A percentile compares a stretch with the other conserved stretches of the same genome.
These are phyloP conservation scores for Enteromius unitaeniatus DNA, from an alignment of 2,797 vertebrate genomes.

Conservation along the genomic window DNA sequence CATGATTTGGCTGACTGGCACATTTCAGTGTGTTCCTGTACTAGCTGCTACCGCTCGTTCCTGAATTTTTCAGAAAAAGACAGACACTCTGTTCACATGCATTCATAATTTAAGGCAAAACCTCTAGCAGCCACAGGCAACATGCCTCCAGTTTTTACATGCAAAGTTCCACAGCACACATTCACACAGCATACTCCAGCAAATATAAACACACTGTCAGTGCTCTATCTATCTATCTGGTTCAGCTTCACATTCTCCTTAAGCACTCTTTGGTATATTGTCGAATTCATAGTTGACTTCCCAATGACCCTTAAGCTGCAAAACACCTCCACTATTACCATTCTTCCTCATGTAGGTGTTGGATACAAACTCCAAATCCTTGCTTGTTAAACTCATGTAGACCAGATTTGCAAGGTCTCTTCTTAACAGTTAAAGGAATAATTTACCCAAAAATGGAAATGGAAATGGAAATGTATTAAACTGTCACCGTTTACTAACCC, in stretches of 20 bases:
- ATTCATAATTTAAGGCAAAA: conserved; percentile 59
- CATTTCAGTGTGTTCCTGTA: conserved; percentile 24
- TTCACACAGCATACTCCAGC: conserved; percentile 24
- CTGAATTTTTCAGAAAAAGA: conserved; percentile 40
- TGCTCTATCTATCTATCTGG: background rate
- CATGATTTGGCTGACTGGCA: background rate
- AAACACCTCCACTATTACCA: background rate
- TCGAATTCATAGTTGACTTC: background rate
- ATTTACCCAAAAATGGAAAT: no score
- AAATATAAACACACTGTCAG: conserved; percentile 5
- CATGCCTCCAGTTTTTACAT: conserved; percentile 26
- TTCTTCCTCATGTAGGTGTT: background rate
- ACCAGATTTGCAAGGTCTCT: background rate
- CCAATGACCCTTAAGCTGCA: background rate
- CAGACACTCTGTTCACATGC: conserved; percentile 44
- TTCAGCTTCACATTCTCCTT: background rate
- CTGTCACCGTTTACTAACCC: no score
- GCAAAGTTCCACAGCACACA: background rate
- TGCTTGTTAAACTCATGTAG: background rate
- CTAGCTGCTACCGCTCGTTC: conserved; percentile 35
- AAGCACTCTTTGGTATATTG: background rate
- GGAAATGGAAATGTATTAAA: no score
- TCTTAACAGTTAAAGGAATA: no score
- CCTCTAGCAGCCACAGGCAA: conserved; percentile 10
- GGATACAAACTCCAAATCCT: background rate